A percentile compares a stretch with the other conserved stretches of the same genome.
phyloP scores from a whole-genome alignment of 1,140 invertebrate species.

The Camponotus floridanus region DNA sequence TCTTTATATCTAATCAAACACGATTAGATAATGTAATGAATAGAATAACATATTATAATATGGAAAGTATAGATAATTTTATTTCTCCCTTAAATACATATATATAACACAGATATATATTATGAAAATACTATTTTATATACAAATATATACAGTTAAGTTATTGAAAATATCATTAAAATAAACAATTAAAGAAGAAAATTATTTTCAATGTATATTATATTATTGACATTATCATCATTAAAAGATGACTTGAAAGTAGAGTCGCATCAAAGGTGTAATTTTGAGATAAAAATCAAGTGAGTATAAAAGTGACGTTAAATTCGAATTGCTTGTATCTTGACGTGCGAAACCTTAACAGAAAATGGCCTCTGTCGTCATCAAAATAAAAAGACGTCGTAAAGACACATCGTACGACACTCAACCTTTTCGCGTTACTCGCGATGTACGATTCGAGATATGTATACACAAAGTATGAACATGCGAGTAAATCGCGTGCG shows the following conservation, averaged over 20 bases:
- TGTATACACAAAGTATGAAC: too few species aligned
- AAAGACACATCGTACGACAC: background rate
- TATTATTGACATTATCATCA: background rate
- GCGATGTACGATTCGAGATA: background rate
- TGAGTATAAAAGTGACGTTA: slow-evolving; percentile 67
- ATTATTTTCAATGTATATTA: background rate
- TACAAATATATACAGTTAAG: background rate
- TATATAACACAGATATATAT: too few species aligned
- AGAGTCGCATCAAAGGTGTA: slow-evolving; percentile 64
- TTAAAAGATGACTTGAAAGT: slow-evolving; percentile 43
- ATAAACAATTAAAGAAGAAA: background rate
- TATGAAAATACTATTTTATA: too few species aligned
- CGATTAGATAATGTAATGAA: background rate
- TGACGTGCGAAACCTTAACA: slow-evolving; percentile 43
- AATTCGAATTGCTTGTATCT: slow-evolving; percentile 71
- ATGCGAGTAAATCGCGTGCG: too few species aligned
- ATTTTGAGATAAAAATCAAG: slow-evolving; percentile 72
- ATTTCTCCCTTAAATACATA: background rate
- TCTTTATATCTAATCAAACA: background rate
- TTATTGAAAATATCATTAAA: background rate
- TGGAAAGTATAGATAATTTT: background rate
- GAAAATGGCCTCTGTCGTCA: slow-evolving; percentile 22
- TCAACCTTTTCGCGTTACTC: background rate
- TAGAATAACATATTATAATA: background rate
- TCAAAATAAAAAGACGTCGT: slow-evolving; percentile 21